A percentile compares a stretch with the other conserved stretches of the same genome.
phyloP scores from a whole-genome alignment of 2,888 invertebrate genomes.

The Trichopria drosophilae region DNA sequence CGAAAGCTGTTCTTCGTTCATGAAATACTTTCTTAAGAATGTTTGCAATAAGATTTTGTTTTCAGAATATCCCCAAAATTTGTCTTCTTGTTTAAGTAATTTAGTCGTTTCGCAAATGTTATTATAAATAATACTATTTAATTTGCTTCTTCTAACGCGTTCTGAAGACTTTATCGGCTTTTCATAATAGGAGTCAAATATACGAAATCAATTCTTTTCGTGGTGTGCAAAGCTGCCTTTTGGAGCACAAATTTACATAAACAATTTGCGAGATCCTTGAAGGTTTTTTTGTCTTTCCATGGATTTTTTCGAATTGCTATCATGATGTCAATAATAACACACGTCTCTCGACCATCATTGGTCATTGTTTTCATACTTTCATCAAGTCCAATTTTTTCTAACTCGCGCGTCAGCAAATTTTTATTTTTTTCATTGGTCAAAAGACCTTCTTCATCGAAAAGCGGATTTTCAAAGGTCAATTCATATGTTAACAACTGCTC shows the following conservation, averaged over 20 bases:
- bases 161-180: too few species aligned
- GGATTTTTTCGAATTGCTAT: background rate
- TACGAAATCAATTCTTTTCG: too few species aligned
- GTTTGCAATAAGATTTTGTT: too few species aligned
- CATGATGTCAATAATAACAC: background rate
- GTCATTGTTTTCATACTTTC: too few species aligned
- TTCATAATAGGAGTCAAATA: too few species aligned
- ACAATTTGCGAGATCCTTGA: background rate
- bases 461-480: background rate
- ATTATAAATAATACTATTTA: too few species aligned
- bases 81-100: too few species aligned
- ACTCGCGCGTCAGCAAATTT: background rate
- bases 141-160: too few species aligned
- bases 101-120: background rate
- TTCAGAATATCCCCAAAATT: too few species aligned
- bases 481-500: background rate
- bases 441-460: background rate
- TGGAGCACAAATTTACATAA: too few species aligned
- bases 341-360: too few species aligned
- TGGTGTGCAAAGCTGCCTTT: too few species aligned
- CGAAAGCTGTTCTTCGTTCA: background rate
- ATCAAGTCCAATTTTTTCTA: background rate
- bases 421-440: background rate
- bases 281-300: background rate
- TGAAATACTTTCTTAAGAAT: background rate